Evolutionary conservation across 37 sponge, comb jelly and placozoan genomes (phyloP).

Genomic region (Axinella damicornis): DNA sequence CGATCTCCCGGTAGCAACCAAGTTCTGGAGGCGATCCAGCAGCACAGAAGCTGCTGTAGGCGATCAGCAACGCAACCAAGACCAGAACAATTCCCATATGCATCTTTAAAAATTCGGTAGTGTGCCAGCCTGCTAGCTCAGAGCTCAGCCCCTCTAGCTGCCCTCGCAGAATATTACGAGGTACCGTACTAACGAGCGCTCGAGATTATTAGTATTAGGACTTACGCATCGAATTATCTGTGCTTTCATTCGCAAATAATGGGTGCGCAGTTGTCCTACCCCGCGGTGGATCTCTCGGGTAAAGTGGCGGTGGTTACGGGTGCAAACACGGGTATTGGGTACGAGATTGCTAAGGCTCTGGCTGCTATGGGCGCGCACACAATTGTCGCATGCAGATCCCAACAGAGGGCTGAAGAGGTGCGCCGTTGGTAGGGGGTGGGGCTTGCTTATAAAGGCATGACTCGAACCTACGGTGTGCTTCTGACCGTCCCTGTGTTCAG

Average conservation of each 20-base stretch:
- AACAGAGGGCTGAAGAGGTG: constrained; percentile 55
- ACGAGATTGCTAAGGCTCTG: constrained; percentile 81
- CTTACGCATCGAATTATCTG: too few relatives aligned
- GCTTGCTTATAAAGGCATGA: too few relatives aligned
- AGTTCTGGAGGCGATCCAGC: background rate
- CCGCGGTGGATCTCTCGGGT: constrained; percentile 56
- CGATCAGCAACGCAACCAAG: background rate
- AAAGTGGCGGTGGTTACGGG: constrained; percentile 86
- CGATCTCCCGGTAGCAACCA: background rate
- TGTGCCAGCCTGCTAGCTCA: too few relatives aligned
- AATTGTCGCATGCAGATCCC: constrained; percentile 77
- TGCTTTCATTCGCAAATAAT: constrained; percentile 14
- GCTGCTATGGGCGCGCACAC: constrained; percentile 85
- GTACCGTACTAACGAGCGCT: too few relatives aligned
- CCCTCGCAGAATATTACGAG: too few relatives aligned
- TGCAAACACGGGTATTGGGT: constrained; percentile 89
- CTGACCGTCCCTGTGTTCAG: too few relatives aligned
- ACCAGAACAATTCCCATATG: too few relatives aligned
- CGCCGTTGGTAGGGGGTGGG: too few relatives aligned
- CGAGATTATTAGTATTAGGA: too few relatives aligned
- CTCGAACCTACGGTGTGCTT: too few relatives aligned
- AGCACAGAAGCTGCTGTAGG: background rate
- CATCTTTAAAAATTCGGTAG: too few relatives aligned
- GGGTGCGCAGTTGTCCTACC: constrained; percentile 59
- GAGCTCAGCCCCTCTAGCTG: too few relatives aligned